Base-by-base conservation (phyloP, 2,888 invertebrate genomes). In the Acleris literana region DNA sequence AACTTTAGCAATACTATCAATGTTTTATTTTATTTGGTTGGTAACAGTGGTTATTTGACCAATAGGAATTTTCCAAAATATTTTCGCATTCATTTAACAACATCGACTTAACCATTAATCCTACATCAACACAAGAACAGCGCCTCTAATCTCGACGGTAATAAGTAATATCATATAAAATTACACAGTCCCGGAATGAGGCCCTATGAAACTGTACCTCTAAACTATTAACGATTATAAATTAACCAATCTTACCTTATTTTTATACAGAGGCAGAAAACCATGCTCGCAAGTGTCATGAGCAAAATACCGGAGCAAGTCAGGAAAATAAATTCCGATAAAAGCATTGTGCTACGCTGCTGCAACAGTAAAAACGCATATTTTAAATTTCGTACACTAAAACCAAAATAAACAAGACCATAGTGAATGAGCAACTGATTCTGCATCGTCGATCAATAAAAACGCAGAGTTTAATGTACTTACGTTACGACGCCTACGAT, bases 191-290 rank as follows among this genome's bases (percentile, higher is more conserved):
- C 22, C 22, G 22, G 22, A 22, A 22, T 22, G 22, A 29, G 9
- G 29, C 11, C n/a, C n/a, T 11, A 11, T 33, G 9, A 6, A 33
- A 33, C 6, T 33, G 3, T 11, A 33, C 33, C 13, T 39, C 13
- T 39, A 39, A 39, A 39, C 11, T 39, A 39, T 13, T 39, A 39
- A 52, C n/a, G 0, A n/a, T n/a, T 25, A 22, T 7, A 9, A 52
- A 25, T 25, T 25, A 17, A 52, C n/a, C 16, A 39, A 18, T 39
- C 76, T 77, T 70, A 88, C 89, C 87, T 88, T 48, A 81, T 72
- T 63, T 85, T 88, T 76, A 90, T 88, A 68, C 80, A 87, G 3
- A 87, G 57, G 67, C 89, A 90, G 73, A 86, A 87, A 13, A 86
- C 65, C 64, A 84, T 84, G 68, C 81, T 79, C 7, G 86, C 59